These are phyloP conservation scores for Halisarca cf. caerulea DNA, from an alignment of 37 sponge, comb jelly and placozoan species.

Conservation along the genomic window DNA sequence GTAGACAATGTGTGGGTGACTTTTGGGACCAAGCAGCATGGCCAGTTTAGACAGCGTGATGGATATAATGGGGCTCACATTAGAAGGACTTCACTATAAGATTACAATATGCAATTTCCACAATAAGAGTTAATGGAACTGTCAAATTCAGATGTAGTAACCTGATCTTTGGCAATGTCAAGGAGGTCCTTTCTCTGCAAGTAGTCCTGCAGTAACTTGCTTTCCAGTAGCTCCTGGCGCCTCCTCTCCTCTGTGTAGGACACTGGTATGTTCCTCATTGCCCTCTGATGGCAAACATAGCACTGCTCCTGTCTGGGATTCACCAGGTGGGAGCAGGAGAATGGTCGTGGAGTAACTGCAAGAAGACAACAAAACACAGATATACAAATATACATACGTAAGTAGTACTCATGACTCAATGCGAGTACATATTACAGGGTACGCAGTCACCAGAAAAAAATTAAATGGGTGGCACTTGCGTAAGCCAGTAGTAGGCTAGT, in stretches of 20 bases:
- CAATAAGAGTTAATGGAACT: too few species aligned
- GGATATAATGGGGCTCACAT: too few species aligned
- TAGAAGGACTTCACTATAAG: too few species aligned
- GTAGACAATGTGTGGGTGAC: too few species aligned
- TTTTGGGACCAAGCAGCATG: too few species aligned
- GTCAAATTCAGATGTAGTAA: too few species aligned
- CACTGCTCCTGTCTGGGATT: constrained; percentile 79
- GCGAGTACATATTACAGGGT: background rate
- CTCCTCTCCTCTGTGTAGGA: constrained; percentile 60
- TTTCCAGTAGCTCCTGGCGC: constrained; percentile 51
- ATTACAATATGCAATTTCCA: too few species aligned
- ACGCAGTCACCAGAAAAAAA: too few species aligned
- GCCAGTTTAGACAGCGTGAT: too few species aligned
- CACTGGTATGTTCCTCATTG: constrained; percentile 62
- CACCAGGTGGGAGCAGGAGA: constrained; percentile 48
- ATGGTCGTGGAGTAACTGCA: constrained; percentile 12
- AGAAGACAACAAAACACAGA: background rate
- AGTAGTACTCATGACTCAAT: background rate
- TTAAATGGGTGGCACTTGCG: too few species aligned
- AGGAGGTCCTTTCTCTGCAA: constrained; percentile 47
- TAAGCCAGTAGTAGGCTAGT: too few species aligned
- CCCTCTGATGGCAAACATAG: constrained; percentile 89
- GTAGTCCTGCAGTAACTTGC: constrained; percentile 67
- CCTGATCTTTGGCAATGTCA: constrained; percentile 57
- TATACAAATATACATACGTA: background rate